A percentile compares a stretch with the other conserved stretches of the same genome.
Conservation (phyloP, 2,113 vertebrate species). For the Labrus mixtus region DNA sequence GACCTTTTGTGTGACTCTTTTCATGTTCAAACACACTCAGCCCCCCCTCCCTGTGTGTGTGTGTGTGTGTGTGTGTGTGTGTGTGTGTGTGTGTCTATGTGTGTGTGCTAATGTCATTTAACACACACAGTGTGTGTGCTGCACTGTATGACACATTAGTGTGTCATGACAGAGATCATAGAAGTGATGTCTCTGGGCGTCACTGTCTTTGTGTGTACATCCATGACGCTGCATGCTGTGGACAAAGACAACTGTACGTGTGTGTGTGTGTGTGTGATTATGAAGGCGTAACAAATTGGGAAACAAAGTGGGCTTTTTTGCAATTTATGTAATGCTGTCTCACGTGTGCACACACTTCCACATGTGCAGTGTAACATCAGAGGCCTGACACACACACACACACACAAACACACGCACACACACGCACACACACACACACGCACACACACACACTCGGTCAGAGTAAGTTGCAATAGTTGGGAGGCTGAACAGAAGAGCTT, state of each 20-base stretch:
- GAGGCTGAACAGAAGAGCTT: constrained; percentile 33
- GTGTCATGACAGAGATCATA: constrained; percentile 39
- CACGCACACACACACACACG: constrained; percentile 28
- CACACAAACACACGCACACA: constrained; percentile 24
- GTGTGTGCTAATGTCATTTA: too few species aligned
- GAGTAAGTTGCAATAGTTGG: constrained; percentile 36
- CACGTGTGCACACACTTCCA: constrained; percentile 7
- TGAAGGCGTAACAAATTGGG: constrained; percentile 32
- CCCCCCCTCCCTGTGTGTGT: too few species aligned
- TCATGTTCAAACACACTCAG: constrained; percentile 67
- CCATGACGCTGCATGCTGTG: constrained; percentile 23
- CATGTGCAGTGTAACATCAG: constrained; percentile 11
- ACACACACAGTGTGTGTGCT: constrained; percentile 21
- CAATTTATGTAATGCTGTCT: constrained; percentile 43
- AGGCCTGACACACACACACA: constrained; percentile 7
- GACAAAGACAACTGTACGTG: constrained; percentile 30
- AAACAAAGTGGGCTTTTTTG: constrained; percentile 29
- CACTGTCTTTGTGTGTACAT: constrained; percentile 48
- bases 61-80: too few species aligned
- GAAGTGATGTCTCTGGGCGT: constrained; percentile 57
- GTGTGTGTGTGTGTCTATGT: too few species aligned
- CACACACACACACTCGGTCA: constrained; percentile 29
- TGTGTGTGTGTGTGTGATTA: constrained; percentile 12
- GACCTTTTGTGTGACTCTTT: constrained; percentile 74
- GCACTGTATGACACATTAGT: constrained; percentile 51